Conservation (phyloP, 2,888 invertebrate genomes). For the Ephialtes manifestator region DNA sequence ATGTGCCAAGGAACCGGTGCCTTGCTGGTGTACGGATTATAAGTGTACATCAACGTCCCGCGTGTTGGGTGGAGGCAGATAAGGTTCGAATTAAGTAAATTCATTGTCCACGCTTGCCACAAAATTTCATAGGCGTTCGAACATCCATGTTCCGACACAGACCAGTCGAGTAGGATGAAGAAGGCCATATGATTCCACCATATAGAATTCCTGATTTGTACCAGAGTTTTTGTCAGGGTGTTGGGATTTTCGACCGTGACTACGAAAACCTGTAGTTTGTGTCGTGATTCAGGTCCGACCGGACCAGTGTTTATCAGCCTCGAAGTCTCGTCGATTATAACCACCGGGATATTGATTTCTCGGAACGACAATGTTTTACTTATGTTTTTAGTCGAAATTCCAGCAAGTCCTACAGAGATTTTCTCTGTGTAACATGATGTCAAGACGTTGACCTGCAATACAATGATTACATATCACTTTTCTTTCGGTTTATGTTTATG, state of each 20-base stretch:
- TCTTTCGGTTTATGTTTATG: neutral
- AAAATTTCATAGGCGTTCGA: constrained; percentile 56
- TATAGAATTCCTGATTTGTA: constrained; percentile 46
- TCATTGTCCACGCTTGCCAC: constrained; percentile 56
- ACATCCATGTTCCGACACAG: constrained; percentile 51
- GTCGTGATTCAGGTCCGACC: neutral
- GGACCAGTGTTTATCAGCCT: neutral
- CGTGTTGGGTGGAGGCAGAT: constrained; percentile 56
- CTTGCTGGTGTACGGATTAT: constrained; percentile 63
- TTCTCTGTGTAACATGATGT: neutral
- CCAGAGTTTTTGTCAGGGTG: neutral
- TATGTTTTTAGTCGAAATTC: neutral
- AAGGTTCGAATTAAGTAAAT: constrained; percentile 64
- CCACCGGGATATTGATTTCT: neutral
- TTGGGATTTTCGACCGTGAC: neutral
- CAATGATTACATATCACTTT: neutral
- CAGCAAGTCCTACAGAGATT: neutral
- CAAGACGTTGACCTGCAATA: neutral
- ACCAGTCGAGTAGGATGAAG: constrained; percentile 60
- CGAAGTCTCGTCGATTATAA: neutral
- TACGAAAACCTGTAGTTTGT: constrained; percentile 30
- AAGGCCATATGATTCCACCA: constrained; percentile 69
- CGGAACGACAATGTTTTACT: neutral
- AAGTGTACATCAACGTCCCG: constrained; percentile 58
- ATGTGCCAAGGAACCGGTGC: constrained; percentile 63